Conservation (phyloP, 2,888 invertebrate species). For the Arrhopalites spinosus region DNA sequence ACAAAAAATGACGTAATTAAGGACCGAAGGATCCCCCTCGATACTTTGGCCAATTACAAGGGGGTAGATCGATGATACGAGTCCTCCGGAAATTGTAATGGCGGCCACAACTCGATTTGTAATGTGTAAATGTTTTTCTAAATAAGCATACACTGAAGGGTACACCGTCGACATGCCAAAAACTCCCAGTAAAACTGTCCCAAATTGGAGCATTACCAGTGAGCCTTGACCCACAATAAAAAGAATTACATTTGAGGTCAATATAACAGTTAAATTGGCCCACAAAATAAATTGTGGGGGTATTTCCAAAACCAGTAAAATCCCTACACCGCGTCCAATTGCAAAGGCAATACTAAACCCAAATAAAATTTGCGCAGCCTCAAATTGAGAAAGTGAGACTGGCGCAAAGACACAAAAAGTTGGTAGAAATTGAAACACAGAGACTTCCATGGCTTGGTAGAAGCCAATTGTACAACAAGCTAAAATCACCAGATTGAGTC, state of each 20-base stretch:
- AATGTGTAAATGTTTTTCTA: slow-evolving; percentile 42
- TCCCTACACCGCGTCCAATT: slow-evolving; percentile 4
- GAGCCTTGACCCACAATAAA: slow-evolving; percentile 29
- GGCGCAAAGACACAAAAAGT: slow-evolving; percentile 18
- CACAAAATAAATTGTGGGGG: slow-evolving; percentile 21
- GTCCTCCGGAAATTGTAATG: not conserved
- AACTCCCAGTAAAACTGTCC: slow-evolving; percentile 35
- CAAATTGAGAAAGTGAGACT: slow-evolving; percentile 9
- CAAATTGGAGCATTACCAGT: slow-evolving; percentile 26
- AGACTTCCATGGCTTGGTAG: slow-evolving; percentile 43
- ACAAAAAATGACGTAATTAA: not conserved
- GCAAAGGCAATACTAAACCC: not conserved
- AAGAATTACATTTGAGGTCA: slow-evolving; percentile 6
- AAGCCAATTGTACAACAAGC: slow-evolving; percentile 38
- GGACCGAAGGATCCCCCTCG: not conserved
- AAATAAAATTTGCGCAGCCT: slow-evolving; percentile 1
- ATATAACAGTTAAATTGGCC: slow-evolving; percentile 3
- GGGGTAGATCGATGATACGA: not conserved
- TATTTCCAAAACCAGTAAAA: slow-evolving; percentile 15
- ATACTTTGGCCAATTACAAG: not conserved
- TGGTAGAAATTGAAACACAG: slow-evolving; percentile 21
- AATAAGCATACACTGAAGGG: slow-evolving; percentile 39
- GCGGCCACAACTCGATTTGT: slow-evolving; percentile 37
- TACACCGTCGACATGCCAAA: slow-evolving; percentile 37
- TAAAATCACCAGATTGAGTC: slow-evolving; percentile 33